Evolutionary conservation across 2,797 vertebrate genomes (phyloP).

Genomic region (Nyctibius grandis): DNA sequence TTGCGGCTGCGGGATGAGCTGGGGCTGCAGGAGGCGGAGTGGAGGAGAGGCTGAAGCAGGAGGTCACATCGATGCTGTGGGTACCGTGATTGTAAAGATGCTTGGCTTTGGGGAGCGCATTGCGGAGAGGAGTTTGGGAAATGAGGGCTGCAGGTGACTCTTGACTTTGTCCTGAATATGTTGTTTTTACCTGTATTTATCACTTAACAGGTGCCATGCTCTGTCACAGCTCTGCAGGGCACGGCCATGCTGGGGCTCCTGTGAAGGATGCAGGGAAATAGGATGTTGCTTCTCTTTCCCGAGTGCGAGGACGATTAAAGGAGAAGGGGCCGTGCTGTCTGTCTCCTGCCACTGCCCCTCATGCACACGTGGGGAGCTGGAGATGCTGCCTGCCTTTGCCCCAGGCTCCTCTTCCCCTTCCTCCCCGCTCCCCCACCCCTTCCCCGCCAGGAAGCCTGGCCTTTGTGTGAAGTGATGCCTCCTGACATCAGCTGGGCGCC

Average conservation of each 20-base stretch:
- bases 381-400: conserved; percentile 27
- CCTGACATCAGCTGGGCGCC: conserved; percentile 48
- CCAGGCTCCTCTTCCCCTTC: conserved; percentile 4
- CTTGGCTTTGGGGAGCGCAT: background rate
- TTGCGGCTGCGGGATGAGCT: background rate
- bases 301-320: background rate
- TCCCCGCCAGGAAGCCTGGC: conserved; percentile 23
- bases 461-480: conserved; percentile 60
- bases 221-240: accelerated
- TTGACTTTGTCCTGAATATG: background rate
- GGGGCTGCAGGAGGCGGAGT: background rate
- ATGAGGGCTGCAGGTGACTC: background rate
- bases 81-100: background rate
- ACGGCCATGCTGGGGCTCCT: background rate
- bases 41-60: background rate
- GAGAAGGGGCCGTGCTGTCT: background rate
- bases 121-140: background rate
- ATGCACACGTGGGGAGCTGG: background rate
- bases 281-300: background rate
- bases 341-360: background rate
- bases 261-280: background rate
- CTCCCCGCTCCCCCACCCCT: background rate
- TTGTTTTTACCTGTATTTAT: background rate
- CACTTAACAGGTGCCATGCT: accelerated
- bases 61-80: background rate